phyloP scores from a whole-genome alignment of 1,140 invertebrate species.

The Drepana arcuata region DNA sequence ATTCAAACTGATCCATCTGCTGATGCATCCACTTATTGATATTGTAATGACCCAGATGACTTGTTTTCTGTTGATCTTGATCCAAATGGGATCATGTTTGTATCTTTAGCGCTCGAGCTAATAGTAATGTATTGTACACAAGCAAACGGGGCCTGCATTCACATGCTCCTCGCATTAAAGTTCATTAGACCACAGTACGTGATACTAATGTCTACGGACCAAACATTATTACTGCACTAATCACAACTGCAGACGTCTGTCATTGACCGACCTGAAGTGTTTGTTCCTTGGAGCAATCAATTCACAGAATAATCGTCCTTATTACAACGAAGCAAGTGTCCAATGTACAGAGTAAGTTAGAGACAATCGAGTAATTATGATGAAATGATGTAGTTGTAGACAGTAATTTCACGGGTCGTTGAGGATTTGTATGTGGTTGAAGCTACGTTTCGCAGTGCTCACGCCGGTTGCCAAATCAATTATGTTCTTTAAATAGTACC shows the following conservation, averaged over 20 bases:
- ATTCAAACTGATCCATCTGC: too few relatives aligned
- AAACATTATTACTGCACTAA: constrained; percentile 26
- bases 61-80: constrained; percentile 36
- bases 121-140: constrained; percentile 11
- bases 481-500: too few relatives aligned
- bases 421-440: too few relatives aligned
- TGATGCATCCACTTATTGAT: too few relatives aligned
- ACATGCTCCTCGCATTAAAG: constrained; percentile 30
- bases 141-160: constrained; percentile 18
- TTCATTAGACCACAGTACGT: too few relatives aligned
- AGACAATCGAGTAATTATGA: constrained; percentile 18
- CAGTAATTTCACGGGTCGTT: constrained; percentile 49
- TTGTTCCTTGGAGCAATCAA: too few relatives aligned
- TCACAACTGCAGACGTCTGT: constrained; percentile 29
- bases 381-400: constrained; percentile 37
- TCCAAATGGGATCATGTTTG: constrained; percentile 19
- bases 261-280: constrained; percentile 29
- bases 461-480: too few relatives aligned
- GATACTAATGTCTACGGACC: too few relatives aligned
- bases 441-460: too few relatives aligned
- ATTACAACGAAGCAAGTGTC: too few relatives aligned
- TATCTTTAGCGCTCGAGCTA: constrained; percentile 2
- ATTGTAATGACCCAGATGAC: constrained; percentile 40
- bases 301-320: too few relatives aligned
- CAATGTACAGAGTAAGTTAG: too few relatives aligned